Evolutionary conservation across 2,888 invertebrate genomes (phyloP), one percentile per base, ranked within the genome.

Genomic region (Crocallis elinguaria): DNA sequence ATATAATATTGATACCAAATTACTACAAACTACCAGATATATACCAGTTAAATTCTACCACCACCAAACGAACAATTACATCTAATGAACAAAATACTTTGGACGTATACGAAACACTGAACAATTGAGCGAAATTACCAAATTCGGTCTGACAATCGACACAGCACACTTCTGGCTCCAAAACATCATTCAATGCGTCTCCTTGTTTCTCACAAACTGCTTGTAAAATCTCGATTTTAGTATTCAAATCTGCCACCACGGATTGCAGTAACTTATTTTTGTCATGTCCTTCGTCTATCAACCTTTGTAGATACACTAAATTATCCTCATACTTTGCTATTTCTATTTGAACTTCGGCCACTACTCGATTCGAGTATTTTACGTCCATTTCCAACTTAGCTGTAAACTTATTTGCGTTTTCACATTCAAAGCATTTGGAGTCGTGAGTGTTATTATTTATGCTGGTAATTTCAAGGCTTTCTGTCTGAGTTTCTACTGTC

Each of bases 261-360:
- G 60, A 48, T 62, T 79, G 71, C 12, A 86, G 64, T 3, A 69
- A 53, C 4, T 52, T 54, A 60, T 88, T 88, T 44, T 69, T 77
- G 2, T 71, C 67, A 2, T 78, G 75, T 0, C 78, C 82, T 51
- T 84, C 80, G 1, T 71, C 69, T 0, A 84, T 62, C 36, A 75
- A 55, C 3, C 60, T 76, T 49, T 85, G 76, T 9, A 90, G 67
- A 3, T 67, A 27, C 36, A 69, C 62, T 49, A 89, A 65, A 54
- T 85, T 85, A 1, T 75, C 62, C 41, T 88, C 88, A 44, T 84
- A 88, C 17, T 57, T 67, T 1, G 68, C 65, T 14, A 90, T 57
- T 54, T 82, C 80, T 1, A 29, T 19, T 64, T 81, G 65, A 70
- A 87, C 71, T 39, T 83, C 77, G 11, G 59, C 61, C 5, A 80